Conservation (phyloP, 2,797 vertebrate species). For the Vultur gryphus region DNA sequence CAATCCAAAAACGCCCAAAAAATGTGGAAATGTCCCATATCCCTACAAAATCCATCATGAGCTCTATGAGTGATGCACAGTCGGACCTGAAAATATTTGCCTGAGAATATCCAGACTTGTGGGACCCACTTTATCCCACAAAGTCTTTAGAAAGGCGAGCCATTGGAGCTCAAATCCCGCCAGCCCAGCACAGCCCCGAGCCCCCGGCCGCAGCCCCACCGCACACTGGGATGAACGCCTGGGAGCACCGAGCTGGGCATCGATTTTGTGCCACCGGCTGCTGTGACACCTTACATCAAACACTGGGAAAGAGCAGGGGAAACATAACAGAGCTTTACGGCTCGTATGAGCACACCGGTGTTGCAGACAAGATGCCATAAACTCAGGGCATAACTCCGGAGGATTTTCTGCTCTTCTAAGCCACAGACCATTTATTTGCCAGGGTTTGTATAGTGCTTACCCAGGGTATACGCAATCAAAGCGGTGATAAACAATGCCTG, state of each 20-base stretch:
- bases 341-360: background rate
- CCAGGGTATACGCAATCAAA: background rate
- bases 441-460: background rate
- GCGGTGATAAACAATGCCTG: background rate
- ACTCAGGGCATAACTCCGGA: background rate
- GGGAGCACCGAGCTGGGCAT: background rate
- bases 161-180: accelerated
- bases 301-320: background rate
- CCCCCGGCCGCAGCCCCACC: too few relatives aligned
- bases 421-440: background rate
- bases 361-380: background rate
- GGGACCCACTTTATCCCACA: background rate
- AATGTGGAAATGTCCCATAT: accelerated
- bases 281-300: background rate
- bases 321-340: background rate
- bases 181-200: background rate
- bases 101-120: background rate
- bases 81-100: background rate
- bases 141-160: background rate
- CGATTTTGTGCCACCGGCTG: background rate
- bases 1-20: background rate
- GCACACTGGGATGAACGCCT: accelerated
- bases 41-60: background rate
- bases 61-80: background rate
- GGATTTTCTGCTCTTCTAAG: background rate